Base-by-base conservation (phyloP, 2,113 vertebrate genomes). In the Saimiri boliviensis region DNA sequence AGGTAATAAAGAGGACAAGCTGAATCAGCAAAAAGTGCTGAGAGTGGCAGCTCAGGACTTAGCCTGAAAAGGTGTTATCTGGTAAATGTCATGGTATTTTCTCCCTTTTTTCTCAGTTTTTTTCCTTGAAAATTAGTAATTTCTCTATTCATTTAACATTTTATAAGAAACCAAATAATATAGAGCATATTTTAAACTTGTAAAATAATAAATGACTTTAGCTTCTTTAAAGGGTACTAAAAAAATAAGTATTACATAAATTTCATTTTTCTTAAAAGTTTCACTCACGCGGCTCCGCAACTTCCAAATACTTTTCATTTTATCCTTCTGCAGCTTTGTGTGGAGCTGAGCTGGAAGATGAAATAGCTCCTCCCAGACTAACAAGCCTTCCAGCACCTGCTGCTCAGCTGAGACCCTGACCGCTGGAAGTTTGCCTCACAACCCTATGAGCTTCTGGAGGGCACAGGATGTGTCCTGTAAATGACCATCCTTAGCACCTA, bases 81-180 rank as follows among this genome's bases (percentile, higher is more conserved):
- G 56, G 58, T 74, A 87, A 94, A 60, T 45, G 76, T 80, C 35
- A 30, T 80, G 73, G 27, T 63, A 56, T 60, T 88, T 58, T 68
- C 37, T 47, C 37, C 60, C 4, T 58, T 91, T 89, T 80, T 68
- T 16, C 66, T 82, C 74, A 73, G 56, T 54, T 86, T 54, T 66
- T 3, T 32, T 19, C 74, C 17, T 17, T 27, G 42, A 88, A 95
- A 89, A 87, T 94, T n/a, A 89, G 52, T 56, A 92, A 94, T 91
- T 93, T 92, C 81, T 83, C 77, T 92, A 95, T 70, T 86, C 49
- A 63, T 76, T 94, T 92, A 71, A 89, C 40, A 6, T 88, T 97
- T 96, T 87, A 87, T 73, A 96, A 97, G 91, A 96, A 97, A 96
- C 17, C 42, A 90, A 97, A 74, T 96, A 91, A 96, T 97, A 95